Base-by-base conservation (phyloP, 2,797 vertebrate genomes). In the Pygocentrus nattereri region DNA sequence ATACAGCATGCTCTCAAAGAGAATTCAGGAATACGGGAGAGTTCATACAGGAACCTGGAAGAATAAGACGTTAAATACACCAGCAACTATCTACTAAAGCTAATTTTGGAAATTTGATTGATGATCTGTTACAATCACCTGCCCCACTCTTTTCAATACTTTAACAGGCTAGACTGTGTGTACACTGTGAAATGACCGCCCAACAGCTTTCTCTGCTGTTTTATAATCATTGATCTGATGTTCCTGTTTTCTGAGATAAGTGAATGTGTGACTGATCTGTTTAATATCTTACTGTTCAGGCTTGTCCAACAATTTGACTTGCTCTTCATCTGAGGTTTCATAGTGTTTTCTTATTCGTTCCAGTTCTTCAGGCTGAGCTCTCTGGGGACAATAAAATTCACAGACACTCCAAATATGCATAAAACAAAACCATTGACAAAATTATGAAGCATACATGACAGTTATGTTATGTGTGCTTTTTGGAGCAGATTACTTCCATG, bases 11-110 rank as follows among this genome's bases (percentile, higher is more conserved):
- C 95, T 89, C 98, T 93, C 83, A 95, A 94, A 19, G 95, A 90
- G 13, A 99, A 99, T 90, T 97, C 96, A 23, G 97, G 96, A 85
- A 99, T 97, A 94, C 96, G 97, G 82, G 97, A 96, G 68, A 99
- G 92, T 83, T 99, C 97, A 21, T 96, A 98, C 6, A 99, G 93
- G 92, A 99, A 99, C 89, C 98, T 99, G 90, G 19, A 83, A 82
- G 1, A 70, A 58, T 44, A 76, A 67, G 74, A 21, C 54, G 62
- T 25, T 27, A 19, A n/a, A 30, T 5, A 74, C 30, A 74, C 59
- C 11, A 49, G 73, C 12, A 52, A 38, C 25, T 18, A 30, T 16
- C 59, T 34, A 18, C 5, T 80, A n/a, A n/a, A n/a, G 23, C 34
- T 7, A 54, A 31, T 23, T 19, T 25, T 23, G 34, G 30, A 74